Base-by-base conservation (phyloP, 2,113 vertebrate species). In the Gavialis gangeticus region DNA sequence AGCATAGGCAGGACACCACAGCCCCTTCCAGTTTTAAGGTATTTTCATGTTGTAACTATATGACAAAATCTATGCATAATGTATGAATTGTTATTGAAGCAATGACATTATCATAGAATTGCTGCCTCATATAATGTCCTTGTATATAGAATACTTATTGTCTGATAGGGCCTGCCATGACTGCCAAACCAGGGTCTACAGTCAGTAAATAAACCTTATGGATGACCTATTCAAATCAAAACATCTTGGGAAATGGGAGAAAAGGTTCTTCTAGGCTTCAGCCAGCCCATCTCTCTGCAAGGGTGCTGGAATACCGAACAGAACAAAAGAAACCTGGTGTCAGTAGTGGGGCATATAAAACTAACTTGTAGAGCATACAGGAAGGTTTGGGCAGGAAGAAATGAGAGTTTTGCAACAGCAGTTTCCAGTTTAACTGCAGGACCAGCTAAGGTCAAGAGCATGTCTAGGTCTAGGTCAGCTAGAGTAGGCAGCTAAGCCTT, bases 371-470 rank as follows among this genome's bases (percentile, higher is more conserved):
- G 94, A n/a, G 75, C 73, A 80, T 92, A 84, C 58, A 87, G 87
- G 56, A 46, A 80, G 84, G 78, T 91, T 91, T 90, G 46, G 79
- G 91, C 9, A 85, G 82, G 75, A 94, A 59, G 75, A 82, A 90
- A 91, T 88, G 6, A 82, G 34, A 24, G 1, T 82, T 46, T 34
- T 66, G 59, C 46, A 46, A 90, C 88, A 91, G 18, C 4, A 13
- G 62, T 82, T 87, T 15, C 63, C 92, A 95, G 58, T 71, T 80
- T 88, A 95, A 84, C 71, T 92, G 46, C 71, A 66, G 92, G 81
- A 87, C 90, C 85, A 75, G 21, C 46, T 46, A 46, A 46, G 17
- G 75, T 77, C 79, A 90, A 77, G 91, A 46, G 46, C 46, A 46
- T 46, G 46, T 46, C 46, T 46, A 46, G 46, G 46, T 46, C 46